Percentiles rank a stretch among this genome's conserved stretches.
Evolutionary conservation across 2,113 vertebrate species (phyloP).

Genomic region (Dascyllus trimaculatus): DNA sequence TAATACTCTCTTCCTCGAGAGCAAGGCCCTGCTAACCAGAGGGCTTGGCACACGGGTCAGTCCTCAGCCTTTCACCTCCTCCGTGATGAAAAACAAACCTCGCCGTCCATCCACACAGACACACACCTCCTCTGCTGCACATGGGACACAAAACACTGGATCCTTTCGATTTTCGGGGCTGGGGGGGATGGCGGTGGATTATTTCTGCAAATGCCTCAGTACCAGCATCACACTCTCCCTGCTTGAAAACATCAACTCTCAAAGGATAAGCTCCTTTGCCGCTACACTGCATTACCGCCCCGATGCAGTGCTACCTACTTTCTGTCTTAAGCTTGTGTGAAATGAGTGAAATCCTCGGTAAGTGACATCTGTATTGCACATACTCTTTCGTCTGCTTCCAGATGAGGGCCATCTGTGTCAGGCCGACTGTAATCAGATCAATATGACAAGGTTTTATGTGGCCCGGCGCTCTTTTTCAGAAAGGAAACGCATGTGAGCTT

Average conservation of each 20-base stretch:
- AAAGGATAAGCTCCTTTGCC: conserved; percentile 79
- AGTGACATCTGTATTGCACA: conserved; percentile 70
- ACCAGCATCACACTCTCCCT: conserved; percentile 60
- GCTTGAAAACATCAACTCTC: conserved; percentile 75
- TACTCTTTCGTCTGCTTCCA: conserved; percentile 21
- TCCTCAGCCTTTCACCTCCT: conserved; percentile 10
- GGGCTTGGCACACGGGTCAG: conserved; percentile 21
- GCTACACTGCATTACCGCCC: conserved; percentile 54
- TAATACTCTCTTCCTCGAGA: conserved; percentile 68
- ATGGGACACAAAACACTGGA: conserved; percentile 50
- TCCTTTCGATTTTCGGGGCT: conserved; percentile 44
- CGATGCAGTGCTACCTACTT: conserved; percentile 60
- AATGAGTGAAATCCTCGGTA: conserved; percentile 71
- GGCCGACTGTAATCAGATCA: conserved; percentile 59
- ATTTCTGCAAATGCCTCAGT: conserved; percentile 63
- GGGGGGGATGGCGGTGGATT: conserved; percentile 56
- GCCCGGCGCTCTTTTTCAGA: not conserved
- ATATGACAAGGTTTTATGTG: conserved; percentile 45
- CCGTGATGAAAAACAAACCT: conserved; percentile 6
- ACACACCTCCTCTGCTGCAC: conserved; percentile 10
- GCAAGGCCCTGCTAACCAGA: conserved; percentile 27
- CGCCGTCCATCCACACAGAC: not conserved
- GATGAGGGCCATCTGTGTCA: conserved; percentile 57
- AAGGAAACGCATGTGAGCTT: not conserved
- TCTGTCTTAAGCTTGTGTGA: conserved; percentile 76